Conservation (phyloP, 1,140 invertebrate species). For the Trypoxylus dichotomus region DNA sequence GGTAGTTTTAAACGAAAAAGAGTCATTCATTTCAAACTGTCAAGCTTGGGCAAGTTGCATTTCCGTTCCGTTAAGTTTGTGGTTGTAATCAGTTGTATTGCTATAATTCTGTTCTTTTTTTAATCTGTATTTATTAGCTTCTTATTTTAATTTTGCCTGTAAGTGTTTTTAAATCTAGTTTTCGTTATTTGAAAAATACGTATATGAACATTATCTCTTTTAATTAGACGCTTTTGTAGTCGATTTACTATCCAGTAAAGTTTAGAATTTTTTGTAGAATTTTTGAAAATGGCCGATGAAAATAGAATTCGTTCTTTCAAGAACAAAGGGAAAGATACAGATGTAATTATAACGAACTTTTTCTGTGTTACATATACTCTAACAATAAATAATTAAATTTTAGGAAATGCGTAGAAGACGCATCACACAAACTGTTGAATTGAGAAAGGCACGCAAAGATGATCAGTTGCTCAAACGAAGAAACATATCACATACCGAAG, state of each 20-base stretch:
- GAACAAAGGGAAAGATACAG: conserved; percentile 52
- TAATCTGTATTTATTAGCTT: conserved; percentile 2
- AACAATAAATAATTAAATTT: not conserved
- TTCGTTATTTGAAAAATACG: not conserved
- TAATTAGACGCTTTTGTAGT: not conserved
- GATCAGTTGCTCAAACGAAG: conserved; percentile 93
- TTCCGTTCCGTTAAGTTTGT: conserved; percentile 4
- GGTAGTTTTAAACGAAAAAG: not conserved
- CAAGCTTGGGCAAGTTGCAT: not conserved
- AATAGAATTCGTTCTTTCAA: conserved; percentile 52
- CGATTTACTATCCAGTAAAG: not conserved
- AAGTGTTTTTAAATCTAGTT: not conserved
- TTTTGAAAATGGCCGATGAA: conserved; percentile 49
- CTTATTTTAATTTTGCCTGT: not conserved
- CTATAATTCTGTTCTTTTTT: not conserved
- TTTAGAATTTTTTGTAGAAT: not conserved
- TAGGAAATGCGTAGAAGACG: conserved; percentile 87
- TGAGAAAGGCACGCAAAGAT: conserved; percentile 92
- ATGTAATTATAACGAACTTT: conserved; percentile 42
- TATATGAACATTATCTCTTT: not conserved
- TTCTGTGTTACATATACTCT: not conserved
- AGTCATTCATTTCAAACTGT: not conserved
- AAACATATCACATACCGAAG: conserved; percentile 70
- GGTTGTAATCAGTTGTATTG: not conserved
- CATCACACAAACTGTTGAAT: conserved; percentile 83